Evolutionary conservation across 1,140 invertebrate genomes (phyloP), one percentile per base, ranked within the genome.

Genomic region (Drosophila sucinea): DNA sequence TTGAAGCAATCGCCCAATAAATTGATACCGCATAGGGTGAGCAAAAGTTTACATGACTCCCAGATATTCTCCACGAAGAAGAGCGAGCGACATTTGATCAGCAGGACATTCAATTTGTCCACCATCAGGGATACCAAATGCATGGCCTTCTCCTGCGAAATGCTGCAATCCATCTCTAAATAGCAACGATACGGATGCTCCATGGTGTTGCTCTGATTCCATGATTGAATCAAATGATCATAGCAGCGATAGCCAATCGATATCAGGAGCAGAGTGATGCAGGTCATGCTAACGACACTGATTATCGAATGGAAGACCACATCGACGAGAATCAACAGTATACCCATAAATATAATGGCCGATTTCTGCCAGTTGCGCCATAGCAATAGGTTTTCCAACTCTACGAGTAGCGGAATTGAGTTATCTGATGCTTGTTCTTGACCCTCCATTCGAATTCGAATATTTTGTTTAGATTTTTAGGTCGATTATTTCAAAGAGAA

Each of bases 1-100:
- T 83, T 87, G 7, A 77, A 54, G 10, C 65, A 87, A 56, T 86
- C 82, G 1, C 82, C 82, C 8, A 86, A 25, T 51, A 87, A 44
- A 51, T 87, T 86, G 0, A 87, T 32, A 1, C 55, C 67, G 11
- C 69, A 79, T 1, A 86, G 62, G 0, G 67, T 4, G 8, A 65
- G 2, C 8, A 86, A 8, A 0, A 87, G 41, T 62, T 86, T 82
- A 0, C 82, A n/a, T 3, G 82, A 67, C 4, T 79, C 76, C 3
- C 76, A 27, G 35, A 78, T 38, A 58, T 79, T 77, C 8, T 82
- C 79, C 11, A 86, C 70, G 1, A 86, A 44, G 7, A 83, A 61
- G 4, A 87, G 41, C 0, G 40, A 57, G 23, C 67, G 58, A 10
- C 79, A 4, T 6, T 47, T 64, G 7, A 55, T 41, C 5, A 86